Base-by-base conservation (phyloP, 1,140 invertebrate genomes). In the Aphis gossypii region DNA sequence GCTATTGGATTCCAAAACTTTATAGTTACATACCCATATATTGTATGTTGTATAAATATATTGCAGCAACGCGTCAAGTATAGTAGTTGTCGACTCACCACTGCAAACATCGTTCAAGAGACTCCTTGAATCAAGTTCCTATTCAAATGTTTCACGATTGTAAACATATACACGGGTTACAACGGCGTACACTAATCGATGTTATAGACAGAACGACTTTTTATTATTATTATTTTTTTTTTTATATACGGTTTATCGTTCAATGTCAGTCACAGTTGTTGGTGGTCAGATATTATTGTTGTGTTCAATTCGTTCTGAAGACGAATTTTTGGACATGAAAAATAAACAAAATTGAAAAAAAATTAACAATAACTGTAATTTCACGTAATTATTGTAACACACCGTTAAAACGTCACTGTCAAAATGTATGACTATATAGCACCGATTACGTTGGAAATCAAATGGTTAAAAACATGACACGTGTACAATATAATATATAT, bases 21-120 rank as follows among this genome's bases (percentile, higher is more conserved):
- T 84, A 84, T n/a, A 76, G 30, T 68, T 14, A n/a, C 30, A 14
- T 76, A 76, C 60, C 60, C n/a, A 68, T 68, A 68, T n/a, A 76
- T 11, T n/a, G 30, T n/a, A 68, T n/a, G 14, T n/a, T 44, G 21
- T 83, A 44, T 11, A 30, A 11, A 25, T 44, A 44, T 84, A 84
- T 76, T 76, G 48, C 48, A 51, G 48, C 9, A n/a, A 18, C 23
- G 56, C 56, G 23, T 56, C 56, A 60, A 60, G 6, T 54, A 54
- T 54, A 54, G 41, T 84, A 84, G 23, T 84, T 83, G 91, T 92
- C 91, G 91, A 92, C 76, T 92, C 91, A 92, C 91, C 91, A 92
- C 91, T 84, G 60, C 48, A 92, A 92, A 92, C 82, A 92, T 48
- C 48, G 46, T 82, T 92, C 82, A 54, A 92, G 91, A 25, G 91